Percentiles rank a stretch among this genome's conserved stretches.
These are phyloP conservation scores for Hoplodrina blanda DNA, from an alignment of 2,888 invertebrate genomes.

Conservation along the genomic window DNA sequence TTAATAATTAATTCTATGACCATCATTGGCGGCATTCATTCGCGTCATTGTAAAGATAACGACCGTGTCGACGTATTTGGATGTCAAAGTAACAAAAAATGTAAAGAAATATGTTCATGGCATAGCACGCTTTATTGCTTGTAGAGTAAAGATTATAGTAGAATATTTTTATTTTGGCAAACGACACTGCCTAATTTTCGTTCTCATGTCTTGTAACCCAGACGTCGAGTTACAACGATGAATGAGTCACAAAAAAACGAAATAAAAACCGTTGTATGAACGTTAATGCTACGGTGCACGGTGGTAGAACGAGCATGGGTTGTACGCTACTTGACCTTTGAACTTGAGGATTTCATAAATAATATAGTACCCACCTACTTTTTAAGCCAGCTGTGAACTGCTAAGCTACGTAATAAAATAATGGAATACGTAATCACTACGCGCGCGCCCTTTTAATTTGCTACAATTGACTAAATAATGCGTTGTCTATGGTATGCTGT, in stretches of 20 bases:
- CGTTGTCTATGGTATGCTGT: not conserved
- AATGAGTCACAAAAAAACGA: constrained; percentile 56
- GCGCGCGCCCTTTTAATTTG: not conserved
- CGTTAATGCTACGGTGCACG: constrained; percentile 28
- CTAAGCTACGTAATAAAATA: constrained; percentile 4
- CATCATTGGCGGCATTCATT: constrained; percentile 2
- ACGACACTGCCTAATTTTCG: constrained; percentile 27
- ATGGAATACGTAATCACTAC: constrained; percentile 12
- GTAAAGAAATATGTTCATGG: constrained; percentile 3
- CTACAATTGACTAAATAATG: constrained; percentile 17
- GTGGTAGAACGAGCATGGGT: constrained; percentile 14
- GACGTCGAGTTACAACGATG: constrained; percentile 39
- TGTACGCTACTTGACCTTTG: constrained; percentile 47
- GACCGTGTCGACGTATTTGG: constrained; percentile 37
- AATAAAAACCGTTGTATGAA: constrained; percentile 38
- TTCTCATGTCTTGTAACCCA: constrained; percentile 45
- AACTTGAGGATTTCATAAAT: constrained; percentile 38
- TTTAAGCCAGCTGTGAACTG: constrained; percentile 12
- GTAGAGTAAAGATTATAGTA: constrained; percentile 28
- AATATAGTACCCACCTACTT: not conserved
- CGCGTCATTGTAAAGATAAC: constrained; percentile 33
- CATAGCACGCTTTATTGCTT: constrained; percentile 42
- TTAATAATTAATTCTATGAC: constrained; percentile 21
- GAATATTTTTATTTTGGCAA: constrained; percentile 51
- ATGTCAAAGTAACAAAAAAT: constrained; percentile 21